Conservation (phyloP, 2,113 vertebrate species). For the Turnix velox region DNA sequence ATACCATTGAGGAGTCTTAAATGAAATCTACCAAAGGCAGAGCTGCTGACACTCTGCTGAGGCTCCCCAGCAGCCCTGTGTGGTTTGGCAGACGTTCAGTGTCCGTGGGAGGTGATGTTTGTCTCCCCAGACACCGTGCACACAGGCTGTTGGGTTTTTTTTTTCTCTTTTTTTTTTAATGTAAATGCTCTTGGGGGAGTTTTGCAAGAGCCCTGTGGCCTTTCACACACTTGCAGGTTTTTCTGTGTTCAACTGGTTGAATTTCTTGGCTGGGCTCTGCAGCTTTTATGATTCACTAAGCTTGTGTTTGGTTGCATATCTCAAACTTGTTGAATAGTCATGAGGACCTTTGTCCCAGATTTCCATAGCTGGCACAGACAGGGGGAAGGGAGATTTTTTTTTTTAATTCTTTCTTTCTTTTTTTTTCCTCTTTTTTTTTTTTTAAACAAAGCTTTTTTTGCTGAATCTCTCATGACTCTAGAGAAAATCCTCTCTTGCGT, state of each 20-base stretch:
- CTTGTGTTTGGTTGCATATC: conserved; percentile 7
- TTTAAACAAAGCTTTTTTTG: neutral
- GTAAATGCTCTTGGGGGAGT: conserved; percentile 2
- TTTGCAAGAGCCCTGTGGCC: conserved; percentile 61
- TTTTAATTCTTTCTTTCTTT: too few relatives aligned
- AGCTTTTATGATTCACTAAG: conserved; percentile 22
- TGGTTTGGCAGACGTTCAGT: neutral
- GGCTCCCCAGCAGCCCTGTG: neutral
- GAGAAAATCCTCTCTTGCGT: neutral
- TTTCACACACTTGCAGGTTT: conserved; percentile 70
- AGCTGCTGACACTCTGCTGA: neutral
- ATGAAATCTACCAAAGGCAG: fast-evolving
- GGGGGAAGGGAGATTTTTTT: neutral
- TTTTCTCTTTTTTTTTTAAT: neutral
- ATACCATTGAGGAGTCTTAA: fast-evolving
- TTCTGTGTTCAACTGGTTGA: conserved; percentile 39
- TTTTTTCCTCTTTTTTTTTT: too few relatives aligned
- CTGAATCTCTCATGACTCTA: neutral
- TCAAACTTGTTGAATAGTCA: conserved; percentile 21
- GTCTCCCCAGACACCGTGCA: neutral
- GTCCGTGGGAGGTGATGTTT: neutral
- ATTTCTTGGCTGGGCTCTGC: neutral
- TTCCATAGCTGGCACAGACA: neutral
- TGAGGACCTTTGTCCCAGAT: conserved; percentile 60
- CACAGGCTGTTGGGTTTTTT: neutral